Percentiles rank a stretch among this genome's conserved stretches.
These are phyloP conservation scores for Tamias sibiricus DNA, from an alignment of 2,113 vertebrate genomes.

Conservation along the genomic window DNA sequence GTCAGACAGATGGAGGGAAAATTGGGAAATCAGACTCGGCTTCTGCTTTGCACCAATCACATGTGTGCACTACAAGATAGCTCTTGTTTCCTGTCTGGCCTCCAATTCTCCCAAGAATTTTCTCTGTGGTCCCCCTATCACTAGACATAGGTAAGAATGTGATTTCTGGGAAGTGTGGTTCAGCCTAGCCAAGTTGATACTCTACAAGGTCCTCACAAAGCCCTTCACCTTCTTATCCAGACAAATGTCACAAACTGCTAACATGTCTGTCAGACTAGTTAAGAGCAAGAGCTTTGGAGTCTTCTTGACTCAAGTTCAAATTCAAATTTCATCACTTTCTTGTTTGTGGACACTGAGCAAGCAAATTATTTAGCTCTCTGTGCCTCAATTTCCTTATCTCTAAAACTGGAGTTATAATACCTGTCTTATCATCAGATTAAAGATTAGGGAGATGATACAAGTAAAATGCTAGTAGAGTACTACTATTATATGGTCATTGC, in stretches of 20 bases:
- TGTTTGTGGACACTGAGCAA: not conserved
- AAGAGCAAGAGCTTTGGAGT: not conserved
- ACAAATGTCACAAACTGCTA: not conserved
- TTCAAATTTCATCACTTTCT: conserved; percentile 9
- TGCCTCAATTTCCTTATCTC: not conserved
- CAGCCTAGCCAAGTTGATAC: not conserved
- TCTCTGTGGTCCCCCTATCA: not conserved
- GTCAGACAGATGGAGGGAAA: not conserved
- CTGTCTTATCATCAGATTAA: not conserved
- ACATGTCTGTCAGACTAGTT: not conserved
- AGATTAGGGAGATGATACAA: not conserved
- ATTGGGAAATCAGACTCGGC: not conserved
- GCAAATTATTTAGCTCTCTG: not conserved
- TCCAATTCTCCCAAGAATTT: conserved; percentile 15
- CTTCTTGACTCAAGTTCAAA: conserved; percentile 27
- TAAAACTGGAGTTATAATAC: not conserved
- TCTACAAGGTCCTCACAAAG: conserved; percentile 3
- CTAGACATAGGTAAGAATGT: conserved; percentile 36
- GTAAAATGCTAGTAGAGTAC: not conserved
- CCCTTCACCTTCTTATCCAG: conserved; percentile 2
- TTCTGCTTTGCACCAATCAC: not conserved
- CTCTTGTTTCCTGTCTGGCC: not conserved
- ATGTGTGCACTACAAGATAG: not conserved
- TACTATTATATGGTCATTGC: not conserved
- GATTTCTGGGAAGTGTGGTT: conserved; percentile 34